These are phyloP conservation scores for Pachyrhynchus sulphureomaculatus DNA, from an alignment of 1,140 invertebrate genomes.

Conservation along the genomic window DNA sequence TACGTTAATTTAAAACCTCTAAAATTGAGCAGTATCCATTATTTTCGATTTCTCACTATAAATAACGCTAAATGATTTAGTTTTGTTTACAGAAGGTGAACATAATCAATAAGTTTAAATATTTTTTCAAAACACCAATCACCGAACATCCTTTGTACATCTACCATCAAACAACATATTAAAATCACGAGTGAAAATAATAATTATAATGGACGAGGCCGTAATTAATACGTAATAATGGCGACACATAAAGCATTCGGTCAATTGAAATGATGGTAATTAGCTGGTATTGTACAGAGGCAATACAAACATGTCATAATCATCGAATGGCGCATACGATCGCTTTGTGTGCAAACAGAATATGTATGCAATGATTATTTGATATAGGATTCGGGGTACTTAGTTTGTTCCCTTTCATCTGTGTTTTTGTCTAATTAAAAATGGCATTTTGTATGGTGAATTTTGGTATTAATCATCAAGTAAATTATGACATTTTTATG, in stretches of 20 bases:
- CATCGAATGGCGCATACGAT: conserved; percentile 11
- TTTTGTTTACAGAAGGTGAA: too few species aligned
- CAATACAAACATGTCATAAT: conserved; percentile 28
- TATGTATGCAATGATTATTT: conserved; percentile 25
- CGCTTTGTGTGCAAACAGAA: conserved; percentile 29
- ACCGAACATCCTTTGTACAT: too few species aligned
- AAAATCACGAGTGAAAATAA: neutral
- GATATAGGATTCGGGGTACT: conserved; percentile 15
- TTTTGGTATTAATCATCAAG: neutral
- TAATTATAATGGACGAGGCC: conserved; percentile 1
- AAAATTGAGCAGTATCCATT: too few species aligned
- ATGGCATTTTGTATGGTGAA: neutral
- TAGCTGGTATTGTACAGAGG: conserved; percentile 28
- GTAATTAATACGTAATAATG: conserved; percentile 26
- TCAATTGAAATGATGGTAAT: conserved; percentile 26
- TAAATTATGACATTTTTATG: too few species aligned
- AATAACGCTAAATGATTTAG: too few species aligned
- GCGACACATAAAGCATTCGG: conserved; percentile 6
- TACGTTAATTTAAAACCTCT: too few species aligned
- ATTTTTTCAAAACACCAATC: too few species aligned
- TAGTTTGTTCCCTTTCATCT: conserved; percentile 14
- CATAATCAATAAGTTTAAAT: too few species aligned
- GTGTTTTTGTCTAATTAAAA: conserved; percentile 6
- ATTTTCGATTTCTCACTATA: too few species aligned
- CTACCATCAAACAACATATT: neutral